Evolutionary conservation across 2,888 invertebrate species (phyloP).

Genomic region (Cordilura impudica): DNA sequence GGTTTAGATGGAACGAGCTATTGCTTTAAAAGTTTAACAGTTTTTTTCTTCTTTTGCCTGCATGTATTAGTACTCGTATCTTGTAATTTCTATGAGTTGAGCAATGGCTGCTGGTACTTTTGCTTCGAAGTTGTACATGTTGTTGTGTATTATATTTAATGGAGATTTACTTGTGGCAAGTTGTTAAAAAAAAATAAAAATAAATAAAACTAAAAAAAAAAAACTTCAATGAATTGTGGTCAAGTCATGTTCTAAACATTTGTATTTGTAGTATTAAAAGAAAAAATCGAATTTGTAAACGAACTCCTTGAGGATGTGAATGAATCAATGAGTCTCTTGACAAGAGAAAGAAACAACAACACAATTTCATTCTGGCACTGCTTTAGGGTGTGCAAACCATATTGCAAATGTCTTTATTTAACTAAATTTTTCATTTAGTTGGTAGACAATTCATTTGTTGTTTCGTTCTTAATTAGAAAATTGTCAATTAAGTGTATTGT

Average conservation of each 20-base stretch:
- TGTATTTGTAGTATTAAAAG: constrained; percentile 16
- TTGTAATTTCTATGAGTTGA: constrained; percentile 46
- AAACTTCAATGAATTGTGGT: constrained; percentile 45
- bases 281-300: not conserved
- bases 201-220: too few relatives aligned
- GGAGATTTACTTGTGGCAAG: constrained; percentile 39
- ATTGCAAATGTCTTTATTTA: not conserved
- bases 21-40: constrained; percentile 10
- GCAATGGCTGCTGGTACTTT: constrained; percentile 32
- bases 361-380: constrained; percentile 37
- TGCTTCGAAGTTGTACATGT: constrained; percentile 11
- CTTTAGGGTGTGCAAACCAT: not conserved
- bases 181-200: not conserved
- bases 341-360: not conserved
- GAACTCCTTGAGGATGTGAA: constrained; percentile 26
- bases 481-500: constrained; percentile 54
- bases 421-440: constrained; percentile 9
- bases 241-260: constrained; percentile 42
- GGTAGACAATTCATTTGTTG: not conserved
- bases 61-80: too few relatives aligned
- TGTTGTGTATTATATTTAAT: not conserved
- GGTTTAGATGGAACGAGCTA: too few relatives aligned
- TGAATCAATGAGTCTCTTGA: constrained; percentile 37
- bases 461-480: constrained; percentile 53
- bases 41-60: not conserved